phyloP scores from a whole-genome alignment of 2,797 vertebrate genomes.

The Manis pentadactyla region DNA sequence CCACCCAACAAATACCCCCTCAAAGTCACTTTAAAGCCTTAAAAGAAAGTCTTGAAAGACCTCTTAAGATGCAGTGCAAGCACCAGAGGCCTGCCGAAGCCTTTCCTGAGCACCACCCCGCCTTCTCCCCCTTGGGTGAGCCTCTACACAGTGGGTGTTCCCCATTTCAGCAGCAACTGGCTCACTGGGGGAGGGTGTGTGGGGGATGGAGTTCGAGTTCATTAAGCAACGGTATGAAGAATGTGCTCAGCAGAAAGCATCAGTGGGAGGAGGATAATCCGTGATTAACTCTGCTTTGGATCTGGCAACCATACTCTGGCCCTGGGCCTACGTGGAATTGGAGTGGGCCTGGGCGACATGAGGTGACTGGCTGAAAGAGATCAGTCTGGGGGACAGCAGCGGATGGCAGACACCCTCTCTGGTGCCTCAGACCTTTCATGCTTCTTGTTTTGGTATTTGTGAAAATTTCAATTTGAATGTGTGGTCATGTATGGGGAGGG shows the following conservation, averaged over 20 bases:
- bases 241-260: neutral
- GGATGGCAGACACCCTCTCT: neutral
- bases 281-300: slow-evolving; percentile 34
- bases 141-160: neutral
- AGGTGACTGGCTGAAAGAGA: neutral
- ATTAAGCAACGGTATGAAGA: neutral
- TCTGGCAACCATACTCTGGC: neutral
- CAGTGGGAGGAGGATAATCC: neutral
- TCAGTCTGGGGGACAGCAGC: neutral
- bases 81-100: neutral
- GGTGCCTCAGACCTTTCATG: neutral
- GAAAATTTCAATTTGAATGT: neutral
- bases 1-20: neutral
- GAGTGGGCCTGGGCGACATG: neutral
- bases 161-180: neutral
- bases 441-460: neutral
- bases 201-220: neutral
- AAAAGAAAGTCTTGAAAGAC: neutral
- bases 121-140: neutral
- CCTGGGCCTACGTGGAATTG: neutral
- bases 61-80: neutral
- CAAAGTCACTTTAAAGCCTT: slow-evolving; percentile 1
- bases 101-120: neutral
- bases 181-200: neutral
- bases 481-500: neutral